These are phyloP conservation scores for Pemphigus obesinymphae DNA, from an alignment of 1,140 invertebrate species.

Conservation along the genomic window DNA sequence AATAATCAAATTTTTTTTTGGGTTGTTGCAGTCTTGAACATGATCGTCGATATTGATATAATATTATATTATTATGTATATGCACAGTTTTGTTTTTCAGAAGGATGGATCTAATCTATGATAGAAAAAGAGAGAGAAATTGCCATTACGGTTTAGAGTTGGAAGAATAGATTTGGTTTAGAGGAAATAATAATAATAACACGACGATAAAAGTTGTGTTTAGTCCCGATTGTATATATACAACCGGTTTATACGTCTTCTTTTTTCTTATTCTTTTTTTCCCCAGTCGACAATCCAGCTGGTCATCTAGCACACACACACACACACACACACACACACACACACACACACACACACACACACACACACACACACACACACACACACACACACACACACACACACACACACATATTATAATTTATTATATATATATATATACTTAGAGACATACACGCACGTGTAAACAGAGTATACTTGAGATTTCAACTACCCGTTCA, in stretches of 20 bases:
- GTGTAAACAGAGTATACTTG: not conserved
- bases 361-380: not conserved
- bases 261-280: not conserved
- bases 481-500: constrained; percentile 1
- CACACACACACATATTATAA: not conserved
- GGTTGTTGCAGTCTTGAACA: no score
- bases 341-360: not conserved
- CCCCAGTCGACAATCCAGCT: not conserved
- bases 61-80: no score
- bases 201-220: constrained; percentile 26
- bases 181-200: constrained; percentile 28
- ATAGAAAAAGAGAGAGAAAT: constrained; percentile 12
- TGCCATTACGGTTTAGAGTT: not conserved
- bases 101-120: no score
- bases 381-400: no score
- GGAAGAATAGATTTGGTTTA: not conserved
- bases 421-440: no score
- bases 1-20: no score
- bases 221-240: not conserved
- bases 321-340: no score
- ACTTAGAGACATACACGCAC: no score
- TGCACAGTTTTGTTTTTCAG: no score
- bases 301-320: not conserved
- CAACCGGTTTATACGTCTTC: constrained; percentile 32
- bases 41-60: no score